Conservation (phyloP, 2,888 invertebrate species). For the Sipha maydis region DNA sequence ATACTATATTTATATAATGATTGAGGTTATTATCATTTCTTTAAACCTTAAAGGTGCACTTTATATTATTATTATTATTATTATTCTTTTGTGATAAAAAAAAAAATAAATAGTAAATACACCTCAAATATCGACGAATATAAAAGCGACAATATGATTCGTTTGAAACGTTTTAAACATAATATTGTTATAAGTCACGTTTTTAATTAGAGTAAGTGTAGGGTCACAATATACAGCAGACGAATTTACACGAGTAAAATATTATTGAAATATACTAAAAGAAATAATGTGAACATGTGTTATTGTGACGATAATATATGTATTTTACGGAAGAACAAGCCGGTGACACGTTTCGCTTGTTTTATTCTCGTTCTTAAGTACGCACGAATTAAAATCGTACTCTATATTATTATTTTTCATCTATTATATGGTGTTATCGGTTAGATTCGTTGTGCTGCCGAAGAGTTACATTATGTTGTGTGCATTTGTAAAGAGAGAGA, state of each 20-base stretch:
- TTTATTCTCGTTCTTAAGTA: not conserved
- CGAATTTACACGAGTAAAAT: no score
- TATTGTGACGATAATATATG: no score
- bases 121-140: not conserved
- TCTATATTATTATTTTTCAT: no score
- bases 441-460: not conserved
- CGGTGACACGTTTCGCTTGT: not conserved
- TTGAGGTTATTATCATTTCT: not conserved
- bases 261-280: not conserved
- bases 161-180: not conserved
- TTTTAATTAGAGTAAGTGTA: not conserved
- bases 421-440: not conserved
- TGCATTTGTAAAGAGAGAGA: not conserved
- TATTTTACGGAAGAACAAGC: not conserved
- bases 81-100: not conserved
- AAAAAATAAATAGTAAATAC: no score
- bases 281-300: not conserved
- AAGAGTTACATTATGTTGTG: not conserved
- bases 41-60: not conserved
- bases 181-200: not conserved
- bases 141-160: not conserved
- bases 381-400: not conserved
- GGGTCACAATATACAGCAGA: not conserved
- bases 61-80: not conserved
- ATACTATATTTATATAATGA: not conserved